These are phyloP conservation scores for Leptinotarsa undecemlineata DNA, from an alignment of 1,140 invertebrate genomes.

Conservation along the genomic window DNA sequence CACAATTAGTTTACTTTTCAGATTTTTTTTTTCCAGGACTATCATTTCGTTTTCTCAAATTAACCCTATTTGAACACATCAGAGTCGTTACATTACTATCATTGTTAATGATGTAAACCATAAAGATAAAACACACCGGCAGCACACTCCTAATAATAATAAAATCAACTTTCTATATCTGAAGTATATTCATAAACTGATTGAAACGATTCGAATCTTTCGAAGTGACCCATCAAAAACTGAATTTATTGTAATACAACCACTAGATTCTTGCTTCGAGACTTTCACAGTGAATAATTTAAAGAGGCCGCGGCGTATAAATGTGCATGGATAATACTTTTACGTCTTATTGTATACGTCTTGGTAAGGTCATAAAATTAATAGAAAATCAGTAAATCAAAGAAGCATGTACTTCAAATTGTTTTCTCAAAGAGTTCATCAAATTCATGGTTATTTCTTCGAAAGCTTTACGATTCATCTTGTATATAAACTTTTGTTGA, in stretches of 20 bases:
- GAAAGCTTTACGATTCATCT: too few species aligned
- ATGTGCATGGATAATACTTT: constrained; percentile 15
- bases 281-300: constrained; percentile 21
- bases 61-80: too few species aligned
- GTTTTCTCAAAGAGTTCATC: too few species aligned
- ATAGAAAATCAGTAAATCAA: constrained; percentile 17
- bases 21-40: too few species aligned
- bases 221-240: constrained; percentile 15
- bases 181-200: constrained; percentile 16
- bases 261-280: constrained; percentile 10
- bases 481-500: too few species aligned
- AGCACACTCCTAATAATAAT: constrained; percentile 16
- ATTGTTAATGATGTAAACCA: neutral
- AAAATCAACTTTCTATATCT: constrained; percentile 17
- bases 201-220: constrained; percentile 13
- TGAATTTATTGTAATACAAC: constrained; percentile 20
- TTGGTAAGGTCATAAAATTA: constrained; percentile 17
- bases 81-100: neutral
- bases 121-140: neutral
- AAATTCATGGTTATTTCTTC: too few species aligned
- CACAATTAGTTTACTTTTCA: too few species aligned
- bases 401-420: too few species aligned
- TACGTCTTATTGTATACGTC: constrained; percentile 10
- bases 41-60: too few species aligned
- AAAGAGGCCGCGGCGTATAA: constrained; percentile 9